Conservation (phyloP, 35 echinoderm and acorn worm species). For the Holothuria glaberrima region DNA sequence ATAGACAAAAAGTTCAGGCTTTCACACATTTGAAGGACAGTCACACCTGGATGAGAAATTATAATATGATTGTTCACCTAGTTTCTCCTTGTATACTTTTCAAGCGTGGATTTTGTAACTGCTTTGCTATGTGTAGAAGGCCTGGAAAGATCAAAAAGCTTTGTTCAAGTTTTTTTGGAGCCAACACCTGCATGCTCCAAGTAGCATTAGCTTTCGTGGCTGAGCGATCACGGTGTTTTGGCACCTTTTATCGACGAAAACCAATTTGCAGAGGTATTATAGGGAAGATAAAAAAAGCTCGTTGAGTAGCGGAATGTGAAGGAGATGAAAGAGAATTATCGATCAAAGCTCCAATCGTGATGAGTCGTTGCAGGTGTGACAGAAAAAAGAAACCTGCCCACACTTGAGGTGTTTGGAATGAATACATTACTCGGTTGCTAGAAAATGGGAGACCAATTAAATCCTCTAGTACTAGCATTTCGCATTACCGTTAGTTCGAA, state of each 20-base stretch:
- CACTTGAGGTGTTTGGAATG: slow-evolving; percentile 14
- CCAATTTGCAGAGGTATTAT: slow-evolving; percentile 40
- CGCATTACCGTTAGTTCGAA: no score
- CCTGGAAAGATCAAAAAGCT: no score
- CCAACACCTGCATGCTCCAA: slow-evolving; percentile 43
- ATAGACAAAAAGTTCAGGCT: background rate
- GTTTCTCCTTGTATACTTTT: no score
- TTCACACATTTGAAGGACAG: slow-evolving; percentile 42
- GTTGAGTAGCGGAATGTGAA: slow-evolving; percentile 34
- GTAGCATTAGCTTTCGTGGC: slow-evolving; percentile 33
- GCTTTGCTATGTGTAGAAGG: no score
- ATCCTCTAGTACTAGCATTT: no score
- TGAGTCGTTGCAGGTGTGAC: slow-evolving; percentile 43
- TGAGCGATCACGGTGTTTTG: slow-evolving; percentile 34
- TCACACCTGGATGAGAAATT: slow-evolving; percentile 46
- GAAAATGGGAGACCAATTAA: no score
- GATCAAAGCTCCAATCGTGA: slow-evolving; percentile 24
- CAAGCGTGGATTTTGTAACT: no score
- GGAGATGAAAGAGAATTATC: background rate
- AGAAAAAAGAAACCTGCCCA: slow-evolving; percentile 5
- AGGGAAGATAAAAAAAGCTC: slow-evolving; percentile 4
- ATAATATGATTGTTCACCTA: slow-evolving; percentile 24
- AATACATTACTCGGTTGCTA: no score
- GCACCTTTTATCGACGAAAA: slow-evolving; percentile 51
- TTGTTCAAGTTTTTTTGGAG: background rate